Base-by-base conservation (phyloP, 1,140 invertebrate species). In the Prorops nasuta region DNA sequence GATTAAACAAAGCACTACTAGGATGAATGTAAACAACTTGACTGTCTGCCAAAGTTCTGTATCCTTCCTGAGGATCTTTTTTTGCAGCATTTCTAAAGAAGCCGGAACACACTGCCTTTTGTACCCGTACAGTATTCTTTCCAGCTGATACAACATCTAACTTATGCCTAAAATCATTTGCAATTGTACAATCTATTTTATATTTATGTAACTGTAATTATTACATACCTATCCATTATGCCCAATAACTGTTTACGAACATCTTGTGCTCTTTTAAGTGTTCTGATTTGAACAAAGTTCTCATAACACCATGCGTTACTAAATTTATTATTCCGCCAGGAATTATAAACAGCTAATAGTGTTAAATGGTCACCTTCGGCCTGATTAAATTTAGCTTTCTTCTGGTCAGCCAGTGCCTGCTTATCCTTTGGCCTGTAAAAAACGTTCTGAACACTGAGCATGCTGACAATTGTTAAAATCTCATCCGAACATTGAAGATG, bases 1-100 rank as follows among this genome's bases (percentile, higher is more conserved):
- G 79, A 74, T 99, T 98, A 67, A 99, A 99, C 0, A 99, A 77
- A 0, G 96, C 92, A 77, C 92, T 97, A 0, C 94, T 98, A 0
- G 98, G 98, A 83, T 99, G 98, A 68, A 99, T 98, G 67, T 98
- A 99, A 1, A 99, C 96, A 1, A 97, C 93, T 79, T 99, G 96
- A 52, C 92, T 94, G 73, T 99, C 96, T 0, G 98, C 96, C 1
- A 99, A 79, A 0, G 98, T 99, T 44, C 96, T 79, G 71, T 99
- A 99, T 0, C 98, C 97, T 80, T 99, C 97, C 73, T 98, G 96
- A 0, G 96, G 96, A 83, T 99, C 98, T 71, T 98, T 98, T 75
- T 99, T 99, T 0, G 96, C 95, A 2, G 96, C 96, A 79, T 99
- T 99, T 44, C 96, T 81, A 76, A 99, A 99, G 78, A 99, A 99